phyloP scores from a whole-genome alignment of 2,888 invertebrate species.

The Spisula subtruncata region DNA sequence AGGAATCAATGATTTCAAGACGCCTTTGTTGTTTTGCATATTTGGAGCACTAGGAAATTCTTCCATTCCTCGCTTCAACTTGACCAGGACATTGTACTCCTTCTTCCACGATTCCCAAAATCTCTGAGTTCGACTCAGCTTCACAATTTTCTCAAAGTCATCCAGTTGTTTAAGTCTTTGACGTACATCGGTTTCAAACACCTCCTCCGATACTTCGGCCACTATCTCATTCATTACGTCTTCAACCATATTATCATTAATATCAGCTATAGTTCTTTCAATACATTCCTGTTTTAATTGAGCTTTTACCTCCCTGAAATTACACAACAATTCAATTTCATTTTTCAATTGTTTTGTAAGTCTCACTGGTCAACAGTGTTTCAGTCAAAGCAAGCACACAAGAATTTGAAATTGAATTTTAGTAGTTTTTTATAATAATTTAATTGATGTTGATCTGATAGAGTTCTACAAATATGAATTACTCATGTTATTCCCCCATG shows the following conservation, averaged over 20 bases:
- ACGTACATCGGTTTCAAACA: conserved; percentile 82
- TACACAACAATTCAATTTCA: neutral
- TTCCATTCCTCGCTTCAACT: conserved; percentile 83
- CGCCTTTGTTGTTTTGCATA: conserved; percentile 66
- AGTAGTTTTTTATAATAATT: too few species aligned
- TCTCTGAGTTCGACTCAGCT: conserved; percentile 71
- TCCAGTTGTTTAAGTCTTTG: conserved; percentile 79
- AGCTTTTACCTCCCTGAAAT: conserved; percentile 77
- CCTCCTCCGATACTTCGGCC: conserved; percentile 72
- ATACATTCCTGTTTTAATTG: conserved; percentile 74
- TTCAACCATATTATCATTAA: conserved; percentile 62
- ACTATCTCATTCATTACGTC: conserved; percentile 68
- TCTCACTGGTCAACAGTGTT: neutral
- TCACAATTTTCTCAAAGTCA: conserved; percentile 77
- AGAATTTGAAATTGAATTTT: too few species aligned
- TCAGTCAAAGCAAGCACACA: too few species aligned
- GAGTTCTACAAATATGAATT: too few species aligned
- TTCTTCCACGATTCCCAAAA: conserved; percentile 80
- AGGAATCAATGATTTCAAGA: conserved; percentile 69
- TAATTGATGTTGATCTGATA: too few species aligned
- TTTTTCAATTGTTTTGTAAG: neutral
- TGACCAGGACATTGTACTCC: conserved; percentile 73
- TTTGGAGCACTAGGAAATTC: conserved; percentile 84
- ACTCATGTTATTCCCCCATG: too few species aligned
- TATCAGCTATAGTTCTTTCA: conserved; percentile 69